Percentiles rank a stretch among this genome's conserved stretches.
Evolutionary conservation across 1,140 invertebrate species (phyloP).

Genomic region (Sinonovacula constricta): DNA sequence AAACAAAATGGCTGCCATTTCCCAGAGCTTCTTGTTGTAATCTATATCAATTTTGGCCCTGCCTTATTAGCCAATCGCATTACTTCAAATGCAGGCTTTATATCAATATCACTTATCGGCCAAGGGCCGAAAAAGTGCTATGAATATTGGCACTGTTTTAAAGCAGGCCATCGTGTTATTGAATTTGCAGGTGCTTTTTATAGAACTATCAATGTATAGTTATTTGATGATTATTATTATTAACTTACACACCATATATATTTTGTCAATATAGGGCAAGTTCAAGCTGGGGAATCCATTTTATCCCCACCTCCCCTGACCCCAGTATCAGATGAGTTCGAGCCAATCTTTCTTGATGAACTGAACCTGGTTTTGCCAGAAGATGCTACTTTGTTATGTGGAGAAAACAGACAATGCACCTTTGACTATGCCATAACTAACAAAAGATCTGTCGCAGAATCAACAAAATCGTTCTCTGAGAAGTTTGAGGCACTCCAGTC

Average conservation of each 20-base stretch:
- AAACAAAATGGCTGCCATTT: too few species aligned
- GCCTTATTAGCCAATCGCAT: too few species aligned
- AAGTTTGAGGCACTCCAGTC: slow-evolving; percentile 62
- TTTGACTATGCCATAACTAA: slow-evolving; percentile 69
- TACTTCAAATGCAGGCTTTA: background rate
- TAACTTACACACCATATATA: too few species aligned
- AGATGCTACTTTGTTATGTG: slow-evolving; percentile 59
- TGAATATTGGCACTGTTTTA: background rate
- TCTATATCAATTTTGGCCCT: too few species aligned
- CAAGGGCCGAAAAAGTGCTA: background rate
- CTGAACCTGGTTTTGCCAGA: slow-evolving; percentile 40
- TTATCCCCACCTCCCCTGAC: slow-evolving; percentile 12
- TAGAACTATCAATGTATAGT: background rate
- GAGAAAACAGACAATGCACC: slow-evolving; percentile 64
- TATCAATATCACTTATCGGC: background rate
- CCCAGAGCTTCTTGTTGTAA: too few species aligned
- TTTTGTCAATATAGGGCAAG: slow-evolving; percentile 42
- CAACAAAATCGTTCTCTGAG: slow-evolving; percentile 65
- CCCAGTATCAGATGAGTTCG: background rate
- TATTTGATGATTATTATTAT: background rate
- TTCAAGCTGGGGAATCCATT: slow-evolving; percentile 48
- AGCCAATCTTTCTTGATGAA: slow-evolving; percentile 54
- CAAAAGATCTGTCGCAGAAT: slow-evolving; percentile 61
- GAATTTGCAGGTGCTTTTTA: background rate
- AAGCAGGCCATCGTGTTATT: background rate